Evolutionary conservation across 2,797 vertebrate species (phyloP).

Genomic region (Intellagama lesueurii): DNA sequence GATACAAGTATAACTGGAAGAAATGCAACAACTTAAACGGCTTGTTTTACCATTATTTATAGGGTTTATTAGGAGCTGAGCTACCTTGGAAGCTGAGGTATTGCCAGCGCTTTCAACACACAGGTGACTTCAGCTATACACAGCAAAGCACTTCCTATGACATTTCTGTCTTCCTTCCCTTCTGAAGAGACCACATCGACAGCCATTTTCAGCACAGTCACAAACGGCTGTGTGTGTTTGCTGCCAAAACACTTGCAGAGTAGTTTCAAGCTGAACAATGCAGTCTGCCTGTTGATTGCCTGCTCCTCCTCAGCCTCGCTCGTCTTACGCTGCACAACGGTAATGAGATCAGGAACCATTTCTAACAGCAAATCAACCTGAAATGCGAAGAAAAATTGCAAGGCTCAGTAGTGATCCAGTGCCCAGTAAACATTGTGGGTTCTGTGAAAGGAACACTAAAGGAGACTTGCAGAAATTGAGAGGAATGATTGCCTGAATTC

Average conservation of each 20-base stretch:
- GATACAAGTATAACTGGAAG: background rate
- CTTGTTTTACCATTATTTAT: background rate
- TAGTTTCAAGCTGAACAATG: conserved; percentile 93
- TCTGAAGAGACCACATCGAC: conserved; percentile 80
- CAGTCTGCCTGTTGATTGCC: conserved; percentile 93
- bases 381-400: background rate
- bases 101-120: conserved; percentile 85
- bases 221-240: conserved; percentile 79
- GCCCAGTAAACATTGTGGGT: fast-evolving
- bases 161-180: conserved; percentile 87
- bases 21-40: background rate
- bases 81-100: conserved; percentile 92
- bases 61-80: background rate
- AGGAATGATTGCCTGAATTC: background rate
- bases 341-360: conserved; percentile 85
- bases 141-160: conserved; percentile 90
- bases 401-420: background rate
- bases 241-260: conserved; percentile 91
- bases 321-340: conserved; percentile 77
- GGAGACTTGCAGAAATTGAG: background rate
- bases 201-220: conserved; percentile 82
- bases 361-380: conserved; percentile 86
- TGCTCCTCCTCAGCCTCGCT: conserved; percentile 82
- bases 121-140: conserved; percentile 89
- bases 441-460: background rate